A percentile compares a stretch with the other conserved stretches of the same genome.
Conservation (phyloP, 23 tunicate genomes). For the Diplosoma virens region DNA sequence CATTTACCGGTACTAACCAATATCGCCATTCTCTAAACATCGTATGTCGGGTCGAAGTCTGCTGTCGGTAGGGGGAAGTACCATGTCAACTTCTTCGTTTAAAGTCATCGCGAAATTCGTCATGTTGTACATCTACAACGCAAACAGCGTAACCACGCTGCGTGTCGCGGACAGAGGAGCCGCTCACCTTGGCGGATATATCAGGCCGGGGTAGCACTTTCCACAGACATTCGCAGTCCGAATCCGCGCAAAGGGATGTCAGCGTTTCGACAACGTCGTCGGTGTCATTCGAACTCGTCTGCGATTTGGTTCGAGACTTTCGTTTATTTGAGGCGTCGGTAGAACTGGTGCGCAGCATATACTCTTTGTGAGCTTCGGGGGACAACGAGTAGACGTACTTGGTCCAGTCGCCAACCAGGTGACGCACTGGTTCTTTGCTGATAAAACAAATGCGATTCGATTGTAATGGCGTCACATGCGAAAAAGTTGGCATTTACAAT, state of each 20-base stretch:
- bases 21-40: conserved; percentile 77
- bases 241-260: conserved; percentile 22
- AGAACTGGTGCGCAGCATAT: conserved; percentile 2
- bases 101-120: conserved; percentile 83
- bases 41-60: conserved; percentile 74
- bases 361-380: conserved; percentile 51
- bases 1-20: conserved; percentile 49
- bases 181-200: conserved; percentile 31
- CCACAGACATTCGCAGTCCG: conserved; percentile 46
- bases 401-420: conserved; percentile 93
- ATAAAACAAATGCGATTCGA: too few species aligned
- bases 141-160: neutral
- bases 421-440: conserved; percentile 55
- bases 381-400: conserved; percentile 63
- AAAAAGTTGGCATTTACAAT: too few species aligned
- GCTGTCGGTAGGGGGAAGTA: conserved; percentile 80
- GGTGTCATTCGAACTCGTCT: neutral
- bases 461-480: too few species aligned
- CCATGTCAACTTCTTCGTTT: conserved; percentile 49
- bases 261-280: conserved; percentile 29
- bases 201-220: conserved; percentile 46
- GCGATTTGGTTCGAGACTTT: conserved; percentile 26
- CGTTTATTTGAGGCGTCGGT: conserved; percentile 9
- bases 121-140: conserved; percentile 79
- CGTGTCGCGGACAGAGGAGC: neutral